Evolutionary conservation across 2,888 invertebrate species (phyloP).

Genomic region (Sphaeridia pumilis): DNA sequence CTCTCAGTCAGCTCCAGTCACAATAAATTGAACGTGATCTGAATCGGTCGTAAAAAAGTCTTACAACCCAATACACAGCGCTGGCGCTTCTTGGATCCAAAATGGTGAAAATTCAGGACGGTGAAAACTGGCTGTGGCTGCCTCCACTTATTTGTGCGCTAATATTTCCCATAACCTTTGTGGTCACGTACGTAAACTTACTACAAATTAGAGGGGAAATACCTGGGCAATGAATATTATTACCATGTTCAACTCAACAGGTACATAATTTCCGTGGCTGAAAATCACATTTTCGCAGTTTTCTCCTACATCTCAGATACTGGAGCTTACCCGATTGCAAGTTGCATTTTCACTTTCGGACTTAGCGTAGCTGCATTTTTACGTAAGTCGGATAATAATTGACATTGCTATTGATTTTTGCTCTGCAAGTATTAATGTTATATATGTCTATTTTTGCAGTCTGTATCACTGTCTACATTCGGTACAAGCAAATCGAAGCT

Average conservation of each 20-base stretch:
- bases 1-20: too few relatives aligned
- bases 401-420: neutral
- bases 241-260: conserved; percentile 13
- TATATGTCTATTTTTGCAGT: conserved; percentile 45
- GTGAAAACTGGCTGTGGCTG: too few relatives aligned
- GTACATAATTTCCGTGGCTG: conserved; percentile 18
- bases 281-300: conserved; percentile 27
- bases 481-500: conserved; percentile 54
- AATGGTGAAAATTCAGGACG: too few relatives aligned
- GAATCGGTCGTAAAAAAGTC: too few relatives aligned
- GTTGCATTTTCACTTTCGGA: conserved; percentile 64
- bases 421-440: conserved; percentile 9
- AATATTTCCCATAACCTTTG: conserved; percentile 29
- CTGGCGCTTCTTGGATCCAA: too few relatives aligned
- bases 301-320: conserved; percentile 66
- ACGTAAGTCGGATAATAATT: conserved; percentile 43
- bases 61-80: too few relatives aligned
- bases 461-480: conserved; percentile 53
- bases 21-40: too few relatives aligned
- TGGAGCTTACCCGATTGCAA: conserved; percentile 60
- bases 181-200: conserved; percentile 21
- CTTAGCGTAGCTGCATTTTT: conserved; percentile 57
- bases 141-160: conserved; percentile 9
- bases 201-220: neutral
- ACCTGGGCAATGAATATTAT: neutral